These are phyloP conservation scores for Heteromyza rotundicornis DNA, from an alignment of 2,888 invertebrate genomes.

Conservation along the genomic window DNA sequence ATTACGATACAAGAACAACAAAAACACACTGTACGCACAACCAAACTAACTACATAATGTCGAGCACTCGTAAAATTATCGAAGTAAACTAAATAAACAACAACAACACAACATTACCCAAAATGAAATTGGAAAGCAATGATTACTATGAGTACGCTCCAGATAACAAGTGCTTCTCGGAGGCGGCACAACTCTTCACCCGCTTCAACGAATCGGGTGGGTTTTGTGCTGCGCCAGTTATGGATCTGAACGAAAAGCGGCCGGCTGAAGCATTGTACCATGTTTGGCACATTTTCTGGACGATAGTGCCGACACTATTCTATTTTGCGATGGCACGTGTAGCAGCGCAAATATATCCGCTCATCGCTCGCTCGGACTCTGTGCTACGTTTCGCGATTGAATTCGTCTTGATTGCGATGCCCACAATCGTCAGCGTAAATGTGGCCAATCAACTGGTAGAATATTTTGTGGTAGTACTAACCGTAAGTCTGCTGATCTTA, in stretches of 20 bases:
- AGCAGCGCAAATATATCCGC: constrained; percentile 13
- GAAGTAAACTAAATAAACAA: too few relatives aligned
- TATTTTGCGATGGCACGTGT: constrained; percentile 38
- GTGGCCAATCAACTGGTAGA: constrained; percentile 62
- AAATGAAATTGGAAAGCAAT: too few relatives aligned
- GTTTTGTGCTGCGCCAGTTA: constrained; percentile 13
- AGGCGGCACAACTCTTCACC: constrained; percentile 3
- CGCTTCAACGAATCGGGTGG: not conserved
- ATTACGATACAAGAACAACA: too few relatives aligned
- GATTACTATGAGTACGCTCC: too few relatives aligned
- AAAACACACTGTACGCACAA: too few relatives aligned
- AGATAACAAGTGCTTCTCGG: too few relatives aligned
- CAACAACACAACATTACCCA: too few relatives aligned
- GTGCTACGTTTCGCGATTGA: constrained; percentile 63
- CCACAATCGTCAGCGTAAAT: constrained; percentile 68
- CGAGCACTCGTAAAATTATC: too few relatives aligned
- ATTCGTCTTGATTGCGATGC: constrained; percentile 66
- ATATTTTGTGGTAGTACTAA: constrained; percentile 25
- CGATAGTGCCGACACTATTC: constrained; percentile 40
- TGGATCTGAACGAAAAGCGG: constrained; percentile 32
- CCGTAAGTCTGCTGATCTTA: constrained; percentile 16
- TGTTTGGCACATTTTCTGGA: constrained; percentile 38
- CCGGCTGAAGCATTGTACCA: constrained; percentile 33
- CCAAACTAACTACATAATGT: too few relatives aligned
- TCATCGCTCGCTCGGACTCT: constrained; percentile 4